Evolutionary conservation across 2,113 vertebrate species (phyloP), one percentile per base, ranked within the genome.

Genomic region (Danionella cerebrum): DNA sequence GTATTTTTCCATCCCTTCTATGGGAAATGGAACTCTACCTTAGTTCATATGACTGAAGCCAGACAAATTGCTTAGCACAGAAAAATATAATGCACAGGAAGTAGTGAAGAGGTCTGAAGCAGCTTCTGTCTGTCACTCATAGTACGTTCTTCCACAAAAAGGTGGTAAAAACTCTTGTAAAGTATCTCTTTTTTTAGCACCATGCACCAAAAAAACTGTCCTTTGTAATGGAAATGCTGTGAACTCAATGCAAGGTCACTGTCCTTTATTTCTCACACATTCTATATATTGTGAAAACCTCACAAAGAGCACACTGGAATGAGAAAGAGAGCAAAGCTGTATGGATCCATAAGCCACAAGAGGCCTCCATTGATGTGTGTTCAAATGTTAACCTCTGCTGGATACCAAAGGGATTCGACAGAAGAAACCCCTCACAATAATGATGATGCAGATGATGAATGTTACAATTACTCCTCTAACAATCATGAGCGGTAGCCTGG

Each of bases 381-480:
- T 44, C 57, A 60, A 60, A 60, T 3, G 3, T 6, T 29, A 29
- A 45, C 25, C 39, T 45, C 25, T 13, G 19, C 14, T 21, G 25
- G 11, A 13, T n/a, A 38, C 31, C 52, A 29, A 10, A 16, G 24
- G 57, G 39, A 60, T 44, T 29, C 1, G 6, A 45, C 1, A 19
- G 57, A 60, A 19, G 39, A 45, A 44, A 3, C 3, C 9, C 29
- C 29, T 33, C 9, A 9, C 29, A 5, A 33, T 33, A 33, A 33
- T 1, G 25, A 57, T 57, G 54, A 31, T 45, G 39, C 25, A 44
- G 16, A 31, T 60, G 57, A 60, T 60, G 6, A 60, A 60, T 60
- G 57, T 31, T 60, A 14, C 6, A 16, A 21, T 29, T 60, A 29
- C 27, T 13, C 39, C 5, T 9, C 38, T 10, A 16, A 60, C 22